Conservation (phyloP, 2,888 invertebrate species). For the Nesidiocoris tenuis region DNA sequence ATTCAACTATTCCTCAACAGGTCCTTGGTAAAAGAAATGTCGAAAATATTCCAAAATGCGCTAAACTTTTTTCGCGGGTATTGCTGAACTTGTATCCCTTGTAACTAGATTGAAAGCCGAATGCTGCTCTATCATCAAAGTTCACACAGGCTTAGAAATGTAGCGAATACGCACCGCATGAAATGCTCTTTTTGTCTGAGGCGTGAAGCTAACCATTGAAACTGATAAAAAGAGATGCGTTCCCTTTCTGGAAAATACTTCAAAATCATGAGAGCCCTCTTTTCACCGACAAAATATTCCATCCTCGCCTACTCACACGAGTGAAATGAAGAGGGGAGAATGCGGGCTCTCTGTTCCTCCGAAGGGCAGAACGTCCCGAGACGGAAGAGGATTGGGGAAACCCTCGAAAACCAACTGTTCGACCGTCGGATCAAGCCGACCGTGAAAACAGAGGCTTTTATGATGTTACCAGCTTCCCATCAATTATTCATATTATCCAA, state of each 20-base stretch:
- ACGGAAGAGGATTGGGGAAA: neutral
- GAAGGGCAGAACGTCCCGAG: neutral
- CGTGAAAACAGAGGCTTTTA: constrained; percentile 42
- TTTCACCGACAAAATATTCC: constrained; percentile 13
- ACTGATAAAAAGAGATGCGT: neutral
- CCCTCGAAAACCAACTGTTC: constrained; percentile 40
- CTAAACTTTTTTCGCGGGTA: too few relatives aligned
- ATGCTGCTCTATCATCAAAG: too few relatives aligned
- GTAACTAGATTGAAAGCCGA: too few relatives aligned
- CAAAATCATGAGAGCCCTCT: constrained; percentile 16
- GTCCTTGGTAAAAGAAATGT: too few relatives aligned
- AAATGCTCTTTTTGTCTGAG: too few relatives aligned
- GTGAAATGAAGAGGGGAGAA: constrained; percentile 21
- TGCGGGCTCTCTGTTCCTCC: constrained; percentile 15
- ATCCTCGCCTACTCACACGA: neutral
- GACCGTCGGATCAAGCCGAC: constrained; percentile 3
- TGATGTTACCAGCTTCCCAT: constrained; percentile 27
- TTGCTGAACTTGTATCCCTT: too few relatives aligned
- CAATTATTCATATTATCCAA: constrained; percentile 38
- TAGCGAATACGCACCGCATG: too few relatives aligned
- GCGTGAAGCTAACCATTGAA: constrained; percentile 20
- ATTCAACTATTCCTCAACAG: too few relatives aligned
- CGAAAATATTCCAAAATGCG: too few relatives aligned
- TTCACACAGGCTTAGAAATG: too few relatives aligned
- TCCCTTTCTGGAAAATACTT: neutral